phyloP scores from a whole-genome alignment of 2,113 vertebrate genomes.

The Dipodomys ordii region DNA sequence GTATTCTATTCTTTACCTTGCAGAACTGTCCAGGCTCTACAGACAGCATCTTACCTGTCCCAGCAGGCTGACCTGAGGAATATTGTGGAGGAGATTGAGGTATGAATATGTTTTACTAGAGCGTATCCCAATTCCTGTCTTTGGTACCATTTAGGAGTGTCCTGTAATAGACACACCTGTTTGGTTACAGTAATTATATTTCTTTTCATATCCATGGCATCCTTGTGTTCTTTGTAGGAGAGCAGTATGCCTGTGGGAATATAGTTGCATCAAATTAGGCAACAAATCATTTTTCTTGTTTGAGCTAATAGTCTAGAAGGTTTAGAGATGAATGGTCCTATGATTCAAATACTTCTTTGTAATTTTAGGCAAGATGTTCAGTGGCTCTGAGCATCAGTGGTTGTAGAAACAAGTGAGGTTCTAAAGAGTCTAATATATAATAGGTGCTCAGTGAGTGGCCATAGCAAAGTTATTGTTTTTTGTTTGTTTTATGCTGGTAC shows the following conservation, averaged over 20 bases:
- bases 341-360: background rate
- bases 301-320: background rate
- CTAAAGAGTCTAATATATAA: background rate
- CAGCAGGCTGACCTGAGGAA: slow-evolving; percentile 95
- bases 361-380: background rate
- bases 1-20: slow-evolving; percentile 60
- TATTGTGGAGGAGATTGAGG: slow-evolving; percentile 98
- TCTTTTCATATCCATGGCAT: background rate
- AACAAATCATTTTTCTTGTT: background rate
- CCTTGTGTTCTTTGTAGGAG: slow-evolving; percentile 15
- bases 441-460: background rate
- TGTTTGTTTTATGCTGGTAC: background rate
- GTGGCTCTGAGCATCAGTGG: background rate
- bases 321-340: background rate
- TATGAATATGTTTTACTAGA: slow-evolving; percentile 75
- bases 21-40: slow-evolving; percentile 95
- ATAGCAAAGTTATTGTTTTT: background rate
- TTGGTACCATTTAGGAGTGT: slow-evolving; percentile 3
- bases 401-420: background rate
- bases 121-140: slow-evolving; percentile 5
- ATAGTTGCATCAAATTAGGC: background rate
- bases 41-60: slow-evolving; percentile 94
- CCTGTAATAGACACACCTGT: background rate
- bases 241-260: background rate
- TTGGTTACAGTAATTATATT: background rate